phyloP scores from a whole-genome alignment of 2,888 invertebrate genomes.

The Alviniconcha strummeri region DNA sequence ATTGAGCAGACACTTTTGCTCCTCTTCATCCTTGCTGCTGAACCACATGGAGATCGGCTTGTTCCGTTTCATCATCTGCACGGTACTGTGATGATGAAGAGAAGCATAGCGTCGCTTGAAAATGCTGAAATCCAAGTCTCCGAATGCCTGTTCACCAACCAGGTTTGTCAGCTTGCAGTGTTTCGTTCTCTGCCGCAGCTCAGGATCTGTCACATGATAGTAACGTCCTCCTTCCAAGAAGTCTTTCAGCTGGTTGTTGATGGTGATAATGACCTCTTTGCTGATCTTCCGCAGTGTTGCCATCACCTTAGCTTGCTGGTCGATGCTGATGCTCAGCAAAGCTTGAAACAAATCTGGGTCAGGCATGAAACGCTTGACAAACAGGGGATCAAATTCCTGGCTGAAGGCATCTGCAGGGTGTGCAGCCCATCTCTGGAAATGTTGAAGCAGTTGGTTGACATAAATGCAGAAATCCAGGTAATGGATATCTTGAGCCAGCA shows the following conservation, averaged over 20 bases:
- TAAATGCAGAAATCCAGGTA: too few species aligned
- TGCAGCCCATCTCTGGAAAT: neutral
- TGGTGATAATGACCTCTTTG: neutral
- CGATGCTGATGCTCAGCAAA: neutral
- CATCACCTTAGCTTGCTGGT: neutral
- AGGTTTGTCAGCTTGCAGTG: conserved; percentile 20
- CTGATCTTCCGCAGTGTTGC: neutral
- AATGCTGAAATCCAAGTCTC: conserved; percentile 10
- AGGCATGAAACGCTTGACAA: neutral
- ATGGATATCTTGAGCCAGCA: too few species aligned
- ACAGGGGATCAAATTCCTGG: neutral
- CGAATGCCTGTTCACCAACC: neutral
- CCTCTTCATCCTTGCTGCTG: neutral
- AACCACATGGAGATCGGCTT: conserved; percentile 10
- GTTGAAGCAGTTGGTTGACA: neutral
- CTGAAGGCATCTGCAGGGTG: neutral
- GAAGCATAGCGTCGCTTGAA: conserved; percentile 5
- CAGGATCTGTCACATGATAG: conserved; percentile 4
- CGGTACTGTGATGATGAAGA: conserved; percentile 12
- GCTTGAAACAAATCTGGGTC: neutral
- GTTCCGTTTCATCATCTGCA: conserved; percentile 24
- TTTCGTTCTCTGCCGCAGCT: neutral
- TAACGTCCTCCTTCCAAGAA: conserved; percentile 17
- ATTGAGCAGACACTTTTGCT: neutral
- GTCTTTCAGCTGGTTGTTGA: conserved; percentile 22